Base-by-base conservation (phyloP, 2,797 vertebrate species). In the Bradypodion pumilum region DNA sequence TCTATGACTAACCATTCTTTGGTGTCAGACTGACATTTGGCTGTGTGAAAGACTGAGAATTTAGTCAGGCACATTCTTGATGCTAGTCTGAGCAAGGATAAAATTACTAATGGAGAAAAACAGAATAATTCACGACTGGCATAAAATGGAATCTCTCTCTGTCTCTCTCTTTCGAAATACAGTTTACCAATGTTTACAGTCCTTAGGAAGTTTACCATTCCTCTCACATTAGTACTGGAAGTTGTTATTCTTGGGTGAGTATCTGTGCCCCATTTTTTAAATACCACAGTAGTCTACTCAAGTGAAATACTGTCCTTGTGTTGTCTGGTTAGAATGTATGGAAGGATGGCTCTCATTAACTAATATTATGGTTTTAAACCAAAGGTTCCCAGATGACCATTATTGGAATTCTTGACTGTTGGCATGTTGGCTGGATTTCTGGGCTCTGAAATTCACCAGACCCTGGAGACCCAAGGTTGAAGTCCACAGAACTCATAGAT, bases 111-210 rank as follows among this genome's bases (percentile, higher is more conserved):
- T 83, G 62, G 87, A 78, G 80, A 80, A 86, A 88, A 35, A 76
- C 89, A 68, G 60, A 35, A 84, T 60, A 86, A 1, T 8, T 78
- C 80, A 82, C 35, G 63, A 84, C 86, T 95, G 85, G 94, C 8
- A 0, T 1, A 74, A 7, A 73, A 79, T 87, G 46, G 35, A 35
- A 40, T 29, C 29, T 23, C 7, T 5, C 5, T 46, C 42, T 65
- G 9, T n/a, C 74, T n/a, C 63, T 89, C 74, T 79, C 21, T 75
- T 42, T 52, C 89, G 77, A 94, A 94, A 92, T 81, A 83, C 96
- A 99, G 98, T 91, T 96, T 99, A 90, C 98, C 98, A n/a, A 99
- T 99, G 97, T 99, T 99, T 93, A 99, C 98, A 25, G 97, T 98
- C 23, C 95, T 99, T 91, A 95, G 98, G 89, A 99, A 99, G 92